These are phyloP conservation scores for Salarias fasciatus DNA, from an alignment of 2,797 vertebrate species.

Conservation along the genomic window DNA sequence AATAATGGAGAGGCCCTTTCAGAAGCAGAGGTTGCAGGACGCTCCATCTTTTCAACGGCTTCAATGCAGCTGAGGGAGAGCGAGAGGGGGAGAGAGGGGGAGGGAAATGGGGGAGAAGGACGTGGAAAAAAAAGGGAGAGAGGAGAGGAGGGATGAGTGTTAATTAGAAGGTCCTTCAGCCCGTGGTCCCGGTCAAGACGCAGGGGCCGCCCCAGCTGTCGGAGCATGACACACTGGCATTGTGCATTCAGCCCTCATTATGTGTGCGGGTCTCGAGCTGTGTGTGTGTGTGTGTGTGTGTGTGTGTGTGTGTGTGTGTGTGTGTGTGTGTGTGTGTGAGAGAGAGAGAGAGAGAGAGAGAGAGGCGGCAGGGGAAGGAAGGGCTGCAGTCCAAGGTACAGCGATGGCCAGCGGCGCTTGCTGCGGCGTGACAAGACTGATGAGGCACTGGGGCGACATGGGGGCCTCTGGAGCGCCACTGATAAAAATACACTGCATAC, in stretches of 20 bases:
- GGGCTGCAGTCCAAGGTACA: conserved; percentile 79
- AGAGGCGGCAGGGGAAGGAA: conserved; percentile 61
- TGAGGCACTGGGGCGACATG: conserved; percentile 78
- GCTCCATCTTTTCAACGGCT: conserved; percentile 79
- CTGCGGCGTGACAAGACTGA: conserved; percentile 84
- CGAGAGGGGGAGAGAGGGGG: conserved; percentile 60
- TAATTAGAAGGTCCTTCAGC: conserved; percentile 89
- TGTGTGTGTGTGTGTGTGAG: conserved; percentile 55
- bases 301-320: conserved; percentile 64
- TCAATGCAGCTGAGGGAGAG: conserved; percentile 73
- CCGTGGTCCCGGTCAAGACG: conserved; percentile 82
- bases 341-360: conserved; percentile 34
- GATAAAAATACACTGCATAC: conserved; percentile 79
- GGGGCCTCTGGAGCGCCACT: conserved; percentile 72
- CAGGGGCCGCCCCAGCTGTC: conserved; percentile 86
- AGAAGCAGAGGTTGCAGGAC: conserved; percentile 72
- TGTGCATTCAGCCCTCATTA: conserved; percentile 87
- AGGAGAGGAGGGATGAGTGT: conserved; percentile 80
- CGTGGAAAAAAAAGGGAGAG: conserved; percentile 52
- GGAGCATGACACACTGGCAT: conserved; percentile 86
- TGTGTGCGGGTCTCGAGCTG: conserved; percentile 70
- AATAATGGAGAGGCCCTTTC: conserved; percentile 85
- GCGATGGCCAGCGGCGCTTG: conserved; percentile 80
- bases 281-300: conserved; percentile 37
- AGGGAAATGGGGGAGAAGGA: conserved; percentile 34